Evolutionary conservation across 2,113 vertebrate species (phyloP), one percentile per base, ranked within the genome.

Genomic region (Prunella himalayana): DNA sequence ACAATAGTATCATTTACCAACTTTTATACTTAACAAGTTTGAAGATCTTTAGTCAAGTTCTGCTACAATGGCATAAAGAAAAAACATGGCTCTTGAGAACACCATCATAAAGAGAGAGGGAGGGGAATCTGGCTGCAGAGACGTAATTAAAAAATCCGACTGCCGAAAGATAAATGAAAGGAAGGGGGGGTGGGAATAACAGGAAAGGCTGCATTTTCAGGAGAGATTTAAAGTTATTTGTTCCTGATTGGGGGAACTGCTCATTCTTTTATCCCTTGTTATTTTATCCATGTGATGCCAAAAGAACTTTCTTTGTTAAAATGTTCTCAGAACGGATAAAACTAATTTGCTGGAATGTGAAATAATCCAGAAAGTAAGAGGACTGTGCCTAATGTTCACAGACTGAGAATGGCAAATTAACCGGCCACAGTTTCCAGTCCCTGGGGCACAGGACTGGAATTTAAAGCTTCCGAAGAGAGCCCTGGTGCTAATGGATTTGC

Each of bases 1-100:
- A 98, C 98, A 98, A 97, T 98, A 98, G 97, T 98, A 98, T 98
- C 98, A 86, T 98, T 98, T 98, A 98, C 98, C 91, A 92, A 98
- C 98, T 98, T 95, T 97, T 96, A 97, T 97, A 97, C 97, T 98
- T 98, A 97, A 98, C 97, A 98, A 97, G 96, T 97, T 97, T 96
- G 95, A 95, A 97, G 96, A 97, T 98, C 96, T 98, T 97, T 96
- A 95, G 94, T 98, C 97, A 97, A 96, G 96, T 96, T 97, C 91
- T 76, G 83, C 92, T 92, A 97, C 96, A 97, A 97, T 96, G 94
- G 92, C 96, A 97, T 88, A 95, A 97, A 97, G 94, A 78, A 96
- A 90, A 97, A 96, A 94, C 92, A 91, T 66, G 91, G 79, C 82
- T 71, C 94, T 92, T 90, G 94, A 96, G 94, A 87, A 87, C 68